A percentile compares a stretch with the other conserved stretches of the same genome.
These are phyloP conservation scores for Aphidius gifuensis DNA, from an alignment of 1,140 invertebrate genomes.

Conservation along the genomic window DNA sequence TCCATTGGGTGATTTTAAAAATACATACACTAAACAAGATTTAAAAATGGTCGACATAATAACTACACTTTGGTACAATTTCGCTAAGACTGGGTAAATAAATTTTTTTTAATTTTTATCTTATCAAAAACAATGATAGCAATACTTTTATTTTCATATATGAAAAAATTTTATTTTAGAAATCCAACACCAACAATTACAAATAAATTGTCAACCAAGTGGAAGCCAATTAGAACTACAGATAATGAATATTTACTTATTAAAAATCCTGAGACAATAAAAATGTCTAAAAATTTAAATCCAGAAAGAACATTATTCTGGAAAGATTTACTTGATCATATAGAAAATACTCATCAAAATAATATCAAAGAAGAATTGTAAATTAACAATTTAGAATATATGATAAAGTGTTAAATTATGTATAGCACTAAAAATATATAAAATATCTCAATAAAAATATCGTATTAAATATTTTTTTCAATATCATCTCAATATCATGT, in stretches of 20 bases:
- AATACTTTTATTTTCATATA: slow-evolving; percentile 11
- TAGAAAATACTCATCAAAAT: neutral
- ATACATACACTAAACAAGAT: slow-evolving; percentile 50
- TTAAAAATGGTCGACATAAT: slow-evolving; percentile 55
- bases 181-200: slow-evolving; percentile 54
- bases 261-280: slow-evolving; percentile 36
- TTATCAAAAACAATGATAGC: neutral
- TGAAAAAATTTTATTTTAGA: slow-evolving; percentile 34
- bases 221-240: slow-evolving; percentile 50
- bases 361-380: slow-evolving; percentile 36
- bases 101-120: neutral
- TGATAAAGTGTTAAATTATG: neutral
- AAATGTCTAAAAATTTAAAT: slow-evolving; percentile 47
- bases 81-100: slow-evolving; percentile 64
- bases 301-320: slow-evolving; percentile 50
- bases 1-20: slow-evolving; percentile 58
- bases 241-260: slow-evolving; percentile 53
- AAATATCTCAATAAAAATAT: neutral
- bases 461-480: too few species aligned
- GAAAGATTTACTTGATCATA: slow-evolving; percentile 37
- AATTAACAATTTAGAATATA: neutral
- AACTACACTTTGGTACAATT: slow-evolving; percentile 67
- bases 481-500: too few species aligned
- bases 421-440: neutral
- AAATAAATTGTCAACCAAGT: slow-evolving; percentile 42